Conservation (phyloP, 1,140 invertebrate genomes). For the Calliphora vicina region DNA sequence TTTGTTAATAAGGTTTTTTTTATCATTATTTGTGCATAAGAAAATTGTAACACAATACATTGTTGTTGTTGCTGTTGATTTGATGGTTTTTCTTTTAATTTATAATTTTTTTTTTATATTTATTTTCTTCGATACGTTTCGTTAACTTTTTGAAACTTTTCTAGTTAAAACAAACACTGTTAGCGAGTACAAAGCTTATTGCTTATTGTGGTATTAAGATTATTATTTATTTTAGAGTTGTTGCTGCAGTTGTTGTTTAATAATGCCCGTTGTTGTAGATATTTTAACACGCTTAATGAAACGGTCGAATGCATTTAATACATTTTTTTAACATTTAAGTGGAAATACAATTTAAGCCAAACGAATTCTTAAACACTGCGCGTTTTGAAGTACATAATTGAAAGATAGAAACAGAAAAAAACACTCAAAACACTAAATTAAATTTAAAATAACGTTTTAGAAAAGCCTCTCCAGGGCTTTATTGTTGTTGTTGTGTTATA, state of each 20-base stretch:
- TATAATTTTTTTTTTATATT: constrained; percentile 6
- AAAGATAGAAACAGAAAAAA: not conserved
- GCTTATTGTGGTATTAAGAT: not conserved
- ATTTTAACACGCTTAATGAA: constrained; percentile 22
- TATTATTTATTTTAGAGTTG: not conserved
- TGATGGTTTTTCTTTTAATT: not conserved
- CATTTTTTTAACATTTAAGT: not conserved
- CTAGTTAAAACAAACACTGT: not conserved
- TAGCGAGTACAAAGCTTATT: too few relatives aligned
- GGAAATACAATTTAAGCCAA: not conserved
- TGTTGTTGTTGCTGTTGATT: not conserved
- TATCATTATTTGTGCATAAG: not conserved
- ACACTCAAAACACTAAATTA: not conserved
- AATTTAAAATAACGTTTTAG: not conserved
- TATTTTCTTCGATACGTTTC: constrained; percentile 30
- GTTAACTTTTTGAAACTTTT: constrained; percentile 25
- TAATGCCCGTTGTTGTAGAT: not conserved
- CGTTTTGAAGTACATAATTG: not conserved
- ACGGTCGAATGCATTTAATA: constrained; percentile 23
- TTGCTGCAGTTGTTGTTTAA: not conserved
- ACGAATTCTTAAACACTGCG: not conserved
- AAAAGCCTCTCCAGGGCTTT: not conserved
- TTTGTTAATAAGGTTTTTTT: not conserved
- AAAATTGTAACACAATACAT: not conserved
- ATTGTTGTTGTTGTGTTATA: not conserved